Evolutionary conservation across 2,888 invertebrate species (phyloP).

Genomic region (Eupithecia subumbrata): DNA sequence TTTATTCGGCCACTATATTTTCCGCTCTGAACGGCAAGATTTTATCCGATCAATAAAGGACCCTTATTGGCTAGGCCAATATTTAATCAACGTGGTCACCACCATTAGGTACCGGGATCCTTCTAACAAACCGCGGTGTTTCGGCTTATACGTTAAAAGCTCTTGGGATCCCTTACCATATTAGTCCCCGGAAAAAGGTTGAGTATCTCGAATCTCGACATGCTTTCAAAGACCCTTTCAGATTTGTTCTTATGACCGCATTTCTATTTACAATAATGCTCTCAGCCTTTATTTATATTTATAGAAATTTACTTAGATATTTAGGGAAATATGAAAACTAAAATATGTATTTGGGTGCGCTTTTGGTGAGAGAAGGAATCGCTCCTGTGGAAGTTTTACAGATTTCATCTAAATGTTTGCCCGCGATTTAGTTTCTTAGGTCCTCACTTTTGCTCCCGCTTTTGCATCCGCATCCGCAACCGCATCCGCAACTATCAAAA

Average conservation of each 20-base stretch:
- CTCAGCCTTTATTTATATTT: constrained; percentile 25
- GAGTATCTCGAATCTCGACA: constrained; percentile 44
- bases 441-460: not conserved
- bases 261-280: constrained; percentile 38
- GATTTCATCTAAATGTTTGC: not conserved
- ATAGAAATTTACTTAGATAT: not conserved
- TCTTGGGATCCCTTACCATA: constrained; percentile 42
- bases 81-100: constrained; percentile 3
- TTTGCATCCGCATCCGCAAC: not conserved
- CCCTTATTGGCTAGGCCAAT: not conserved
- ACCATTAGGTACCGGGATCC: not conserved
- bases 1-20: not conserved
- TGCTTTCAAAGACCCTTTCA: constrained; percentile 46
- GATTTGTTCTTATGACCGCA: constrained; percentile 45
- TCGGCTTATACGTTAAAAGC: constrained; percentile 38
- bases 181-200: constrained; percentile 45
- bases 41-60: not conserved
- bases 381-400: not conserved
- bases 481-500: not conserved
- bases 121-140: constrained; percentile 16
- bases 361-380: not conserved
- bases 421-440: not conserved
- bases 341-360: not conserved
- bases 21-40: not conserved
- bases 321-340: not conserved